These are phyloP conservation scores for Amphipoea oculea DNA, from an alignment of 2,888 invertebrate genomes.

Conservation along the genomic window DNA sequence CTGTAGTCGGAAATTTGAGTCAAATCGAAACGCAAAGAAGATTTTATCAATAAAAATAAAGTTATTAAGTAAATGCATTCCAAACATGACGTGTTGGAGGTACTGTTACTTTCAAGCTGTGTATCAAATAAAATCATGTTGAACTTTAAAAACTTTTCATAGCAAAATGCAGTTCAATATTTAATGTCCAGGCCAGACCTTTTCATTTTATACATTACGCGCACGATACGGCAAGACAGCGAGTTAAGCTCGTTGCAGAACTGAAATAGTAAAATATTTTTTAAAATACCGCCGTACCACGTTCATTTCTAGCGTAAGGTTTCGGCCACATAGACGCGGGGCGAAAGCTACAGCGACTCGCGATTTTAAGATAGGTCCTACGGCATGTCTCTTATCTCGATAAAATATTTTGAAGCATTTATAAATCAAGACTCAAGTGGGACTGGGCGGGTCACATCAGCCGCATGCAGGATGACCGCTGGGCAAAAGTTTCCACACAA, in stretches of 20 bases:
- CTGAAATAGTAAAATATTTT: conserved; percentile 78
- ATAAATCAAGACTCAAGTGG: too few species aligned
- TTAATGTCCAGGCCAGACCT: conserved; percentile 68
- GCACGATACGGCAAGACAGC: conserved; percentile 74
- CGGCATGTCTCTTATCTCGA: neutral
- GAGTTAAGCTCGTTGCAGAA: conserved; percentile 69
- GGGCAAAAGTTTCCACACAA: too few species aligned
- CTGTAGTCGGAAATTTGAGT: neutral
- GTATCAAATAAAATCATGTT: neutral
- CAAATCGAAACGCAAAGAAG: neutral
- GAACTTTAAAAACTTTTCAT: neutral
- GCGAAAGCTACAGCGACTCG: neutral
- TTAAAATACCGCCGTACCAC: conserved; percentile 69
- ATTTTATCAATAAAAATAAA: neutral
- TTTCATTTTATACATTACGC: conserved; percentile 79
- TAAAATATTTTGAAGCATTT: neutral
- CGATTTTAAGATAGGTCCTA: neutral
- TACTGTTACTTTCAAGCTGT: neutral
- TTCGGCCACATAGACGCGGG: conserved; percentile 1
- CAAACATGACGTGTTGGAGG: neutral
- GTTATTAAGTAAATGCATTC: neutral
- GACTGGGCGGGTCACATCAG: too few species aligned
- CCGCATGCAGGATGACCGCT: too few species aligned
- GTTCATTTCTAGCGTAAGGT: conserved; percentile 72
- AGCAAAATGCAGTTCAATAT: conserved; percentile 39